Percentiles rank a stretch among this genome's conserved stretches.
These are phyloP conservation scores for Acrocephalus scirpaceus DNA, from an alignment of 2,797 vertebrate species.

Conservation along the genomic window DNA sequence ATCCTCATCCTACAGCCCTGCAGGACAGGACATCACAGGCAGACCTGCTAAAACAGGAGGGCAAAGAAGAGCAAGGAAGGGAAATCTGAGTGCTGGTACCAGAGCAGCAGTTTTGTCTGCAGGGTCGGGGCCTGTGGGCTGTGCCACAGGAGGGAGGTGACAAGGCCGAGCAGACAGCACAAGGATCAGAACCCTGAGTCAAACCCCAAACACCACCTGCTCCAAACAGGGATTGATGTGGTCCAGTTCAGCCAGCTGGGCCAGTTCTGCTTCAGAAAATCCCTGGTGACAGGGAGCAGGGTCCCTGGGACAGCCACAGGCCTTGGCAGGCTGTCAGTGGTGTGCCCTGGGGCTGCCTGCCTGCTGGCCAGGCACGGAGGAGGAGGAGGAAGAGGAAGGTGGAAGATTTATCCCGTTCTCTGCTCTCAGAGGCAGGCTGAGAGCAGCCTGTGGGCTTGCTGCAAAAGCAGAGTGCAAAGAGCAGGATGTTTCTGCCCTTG, in stretches of 20 bases:
- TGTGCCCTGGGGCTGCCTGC: neutral
- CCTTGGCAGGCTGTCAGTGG: accelerated
- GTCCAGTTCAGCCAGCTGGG: neutral
- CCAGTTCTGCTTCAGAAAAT: neutral
- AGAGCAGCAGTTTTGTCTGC: neutral
- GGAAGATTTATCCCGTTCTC: neutral
- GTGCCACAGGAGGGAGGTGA: neutral
- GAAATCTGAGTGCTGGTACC: neutral
- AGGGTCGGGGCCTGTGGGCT: accelerated
- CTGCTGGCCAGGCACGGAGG: neutral
- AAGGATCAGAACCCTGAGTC: neutral
- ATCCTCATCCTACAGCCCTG: neutral
- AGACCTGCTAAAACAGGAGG: neutral
- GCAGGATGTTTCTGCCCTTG: neutral
- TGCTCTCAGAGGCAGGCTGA: neutral
- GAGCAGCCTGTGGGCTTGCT: neutral
- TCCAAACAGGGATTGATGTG: accelerated
- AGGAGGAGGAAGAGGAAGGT: neutral
- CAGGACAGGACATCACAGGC: neutral
- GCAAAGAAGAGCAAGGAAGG: neutral
- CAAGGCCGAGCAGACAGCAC: accelerated
- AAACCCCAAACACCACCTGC: neutral
- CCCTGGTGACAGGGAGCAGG: neutral
- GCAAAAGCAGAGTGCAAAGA: neutral
- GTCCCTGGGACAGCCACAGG: neutral